These are phyloP conservation scores for Callimorpha dominula DNA, from an alignment of 2,888 invertebrate species.

Conservation along the genomic window DNA sequence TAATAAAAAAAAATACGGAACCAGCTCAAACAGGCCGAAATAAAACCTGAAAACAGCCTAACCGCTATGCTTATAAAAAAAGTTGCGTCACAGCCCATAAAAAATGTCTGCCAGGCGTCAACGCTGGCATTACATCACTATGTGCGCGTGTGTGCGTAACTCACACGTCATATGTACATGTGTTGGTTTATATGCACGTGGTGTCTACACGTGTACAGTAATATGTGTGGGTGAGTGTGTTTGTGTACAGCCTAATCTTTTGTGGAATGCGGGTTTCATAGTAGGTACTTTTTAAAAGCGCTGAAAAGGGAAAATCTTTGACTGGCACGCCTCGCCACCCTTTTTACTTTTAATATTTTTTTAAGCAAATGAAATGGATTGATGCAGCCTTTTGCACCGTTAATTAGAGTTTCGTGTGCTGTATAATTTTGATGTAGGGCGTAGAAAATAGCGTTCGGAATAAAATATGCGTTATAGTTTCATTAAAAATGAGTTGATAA, in stretches of 20 bases:
- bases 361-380: slow-evolving; percentile 50
- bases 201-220: slow-evolving; percentile 35
- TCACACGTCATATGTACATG: slow-evolving; percentile 30
- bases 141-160: slow-evolving; percentile 54
- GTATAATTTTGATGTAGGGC: slow-evolving; percentile 8
- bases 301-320: slow-evolving; percentile 81
- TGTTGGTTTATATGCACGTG: slow-evolving; percentile 54
- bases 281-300: slow-evolving; percentile 77
- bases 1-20: background rate
- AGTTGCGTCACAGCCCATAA: slow-evolving; percentile 85
- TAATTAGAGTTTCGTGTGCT: slow-evolving; percentile 36
- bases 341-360: slow-evolving; percentile 53
- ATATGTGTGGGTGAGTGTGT: slow-evolving; percentile 65
- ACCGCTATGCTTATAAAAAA: slow-evolving; percentile 78
- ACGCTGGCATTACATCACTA: slow-evolving; percentile 81
- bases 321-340: slow-evolving; percentile 50
- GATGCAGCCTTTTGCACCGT: slow-evolving; percentile 29
- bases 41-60: slow-evolving; percentile 63
- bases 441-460: background rate
- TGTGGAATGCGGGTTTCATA: slow-evolving; percentile 84
- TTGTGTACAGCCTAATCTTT: slow-evolving; percentile 79
- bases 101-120: slow-evolving; percentile 86
- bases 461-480: background rate
- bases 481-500: background rate
- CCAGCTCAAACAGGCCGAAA: slow-evolving; percentile 21